Evolutionary conservation across 2,888 invertebrate species (phyloP).

Genomic region (Ophonus ardosiacus): DNA sequence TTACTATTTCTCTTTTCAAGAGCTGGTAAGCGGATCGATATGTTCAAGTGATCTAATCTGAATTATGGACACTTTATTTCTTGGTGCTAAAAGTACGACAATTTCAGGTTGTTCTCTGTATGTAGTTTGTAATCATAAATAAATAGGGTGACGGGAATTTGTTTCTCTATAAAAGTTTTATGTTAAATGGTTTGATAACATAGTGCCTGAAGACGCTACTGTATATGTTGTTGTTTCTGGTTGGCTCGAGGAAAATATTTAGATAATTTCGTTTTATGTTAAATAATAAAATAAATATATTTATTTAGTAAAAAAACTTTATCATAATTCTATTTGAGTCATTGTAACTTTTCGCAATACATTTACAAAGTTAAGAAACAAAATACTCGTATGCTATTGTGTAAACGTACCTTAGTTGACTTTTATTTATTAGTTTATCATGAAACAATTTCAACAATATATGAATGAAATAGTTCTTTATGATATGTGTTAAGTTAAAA

Average conservation of each 20-base stretch:
- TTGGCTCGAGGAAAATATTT: background rate
- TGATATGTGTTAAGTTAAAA: no score
- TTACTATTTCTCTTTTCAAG: conserved; percentile 36
- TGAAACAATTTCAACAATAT: no score
- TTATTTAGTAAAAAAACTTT: background rate
- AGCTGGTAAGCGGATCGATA: conserved; percentile 1
- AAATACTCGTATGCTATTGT: no score
- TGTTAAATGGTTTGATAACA: conserved; percentile 1
- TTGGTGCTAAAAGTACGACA: background rate
- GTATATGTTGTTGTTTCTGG: background rate
- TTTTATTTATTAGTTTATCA: no score
- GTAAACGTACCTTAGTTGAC: no score
- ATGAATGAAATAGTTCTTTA: no score
- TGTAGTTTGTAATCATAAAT: conserved; percentile 34
- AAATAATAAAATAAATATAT: background rate
- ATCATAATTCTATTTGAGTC: background rate
- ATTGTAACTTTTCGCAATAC: background rate
- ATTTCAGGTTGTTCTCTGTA: conserved; percentile 5
- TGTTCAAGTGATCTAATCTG: conserved; percentile 5
- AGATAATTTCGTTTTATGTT: background rate
- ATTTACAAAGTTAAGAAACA: background rate
- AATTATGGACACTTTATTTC: conserved; percentile 1
- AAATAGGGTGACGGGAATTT: conserved; percentile 28
- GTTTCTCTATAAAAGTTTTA: conserved; percentile 36
- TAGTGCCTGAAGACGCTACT: background rate